Percentiles rank a stretch among this genome's conserved stretches.
Conservation (phyloP, 1,140 invertebrate genomes). For the Euschistus heros region DNA sequence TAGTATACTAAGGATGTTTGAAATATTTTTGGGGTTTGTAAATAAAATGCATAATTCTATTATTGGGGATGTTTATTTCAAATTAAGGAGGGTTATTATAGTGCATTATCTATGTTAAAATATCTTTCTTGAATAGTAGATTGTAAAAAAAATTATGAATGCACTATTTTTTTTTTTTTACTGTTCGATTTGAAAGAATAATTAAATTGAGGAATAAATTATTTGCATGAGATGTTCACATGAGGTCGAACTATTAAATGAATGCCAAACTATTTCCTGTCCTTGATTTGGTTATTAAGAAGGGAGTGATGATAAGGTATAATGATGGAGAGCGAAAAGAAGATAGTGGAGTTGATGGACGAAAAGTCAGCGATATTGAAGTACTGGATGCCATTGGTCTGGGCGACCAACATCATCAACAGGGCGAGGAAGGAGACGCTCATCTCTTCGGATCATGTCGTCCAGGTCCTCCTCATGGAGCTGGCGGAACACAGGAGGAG, state of each 20-base stretch:
- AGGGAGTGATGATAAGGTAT: slow-evolving; percentile 45
- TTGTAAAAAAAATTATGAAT: too few relatives aligned
- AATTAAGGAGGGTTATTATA: too few relatives aligned
- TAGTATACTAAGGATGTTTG: not conserved
- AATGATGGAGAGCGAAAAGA: slow-evolving; percentile 82
- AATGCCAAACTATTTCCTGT: too few relatives aligned
- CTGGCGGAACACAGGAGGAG: slow-evolving; percentile 71
- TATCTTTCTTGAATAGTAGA: too few relatives aligned
- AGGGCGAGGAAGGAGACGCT: slow-evolving; percentile 67
- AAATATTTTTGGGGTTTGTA: not conserved
- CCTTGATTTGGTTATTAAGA: too few relatives aligned
- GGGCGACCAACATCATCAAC: slow-evolving; percentile 85
- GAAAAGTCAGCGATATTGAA: slow-evolving; percentile 76
- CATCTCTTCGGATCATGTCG: slow-evolving; percentile 74
- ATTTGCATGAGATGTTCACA: too few relatives aligned
- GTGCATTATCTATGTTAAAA: too few relatives aligned
- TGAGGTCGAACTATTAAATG: too few relatives aligned
- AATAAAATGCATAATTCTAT: not conserved
- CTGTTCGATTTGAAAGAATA: too few relatives aligned
- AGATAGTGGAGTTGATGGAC: slow-evolving; percentile 81
- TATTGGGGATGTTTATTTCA: too few relatives aligned
- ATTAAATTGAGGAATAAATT: too few relatives aligned
- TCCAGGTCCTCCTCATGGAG: slow-evolving; percentile 72
- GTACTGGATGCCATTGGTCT: slow-evolving; percentile 86
- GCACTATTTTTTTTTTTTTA: too few relatives aligned